Evolutionary conservation across 2,888 invertebrate genomes (phyloP), one percentile per base, ranked within the genome.

Genomic region (Euproctis similis): DNA sequence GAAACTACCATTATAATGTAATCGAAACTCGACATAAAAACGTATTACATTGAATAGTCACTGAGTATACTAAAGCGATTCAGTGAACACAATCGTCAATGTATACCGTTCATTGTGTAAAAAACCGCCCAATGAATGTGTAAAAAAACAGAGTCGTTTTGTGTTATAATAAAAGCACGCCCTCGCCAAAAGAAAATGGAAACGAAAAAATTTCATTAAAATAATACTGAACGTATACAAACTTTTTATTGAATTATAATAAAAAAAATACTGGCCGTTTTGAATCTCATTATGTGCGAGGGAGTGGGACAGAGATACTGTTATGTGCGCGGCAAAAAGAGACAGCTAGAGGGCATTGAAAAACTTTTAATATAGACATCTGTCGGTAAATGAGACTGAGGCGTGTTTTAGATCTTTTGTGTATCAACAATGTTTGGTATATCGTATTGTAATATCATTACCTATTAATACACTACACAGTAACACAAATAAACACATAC

Each of bases 251-350:
- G 54, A 58, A 56, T 59, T 61, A 63, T 57, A 64, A 64, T 53
- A 51, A 57, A 64, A 10, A 46, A 55, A 63, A 61, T 62, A 71
- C 72, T 74, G 69, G 70, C 69, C 70, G 74, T 77, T 74, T 73
- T 70, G 62, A 71, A 71, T 73, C 51, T 69, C 59, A 65, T 71
- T 65, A 62, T 61, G 53, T 39, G 46, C 25, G 55, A 42, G 50
- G 23, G 59, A 68, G 43, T 26, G 61, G 46, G 68, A 67, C 29
- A 39, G 46, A 41, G 34, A 51, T 48, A 65, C 25, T 31, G 34
- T 55, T 54, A 49, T 50, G 30, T 53, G 18, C 32, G 37, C 4
- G 48, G 8, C 33, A 41, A 39, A 62, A 59, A 55, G 53, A 46
- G 61, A 61, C n/a, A n/a, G n/a, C n/a, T 46, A 54, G 40, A 53